Percentiles rank a stretch among this genome's conserved stretches.
These are phyloP conservation scores for Cantharis lateralis DNA, from an alignment of 2,888 invertebrate genomes.

Conservation along the genomic window DNA sequence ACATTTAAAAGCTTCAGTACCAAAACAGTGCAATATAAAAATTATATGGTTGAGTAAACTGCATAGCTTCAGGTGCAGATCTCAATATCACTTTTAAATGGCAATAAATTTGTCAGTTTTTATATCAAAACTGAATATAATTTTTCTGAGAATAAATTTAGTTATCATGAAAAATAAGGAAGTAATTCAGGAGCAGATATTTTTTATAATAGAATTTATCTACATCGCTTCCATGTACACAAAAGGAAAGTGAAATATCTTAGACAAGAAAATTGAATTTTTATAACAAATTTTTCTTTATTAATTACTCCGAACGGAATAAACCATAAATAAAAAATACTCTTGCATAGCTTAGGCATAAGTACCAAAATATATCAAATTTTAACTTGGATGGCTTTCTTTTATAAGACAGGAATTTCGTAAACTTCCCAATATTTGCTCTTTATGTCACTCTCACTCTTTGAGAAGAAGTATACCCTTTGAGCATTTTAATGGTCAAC, in stretches of 20 bases:
- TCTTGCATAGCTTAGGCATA: too few relatives aligned
- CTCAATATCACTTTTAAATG: background rate
- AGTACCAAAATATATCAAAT: background rate
- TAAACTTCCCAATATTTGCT: background rate
- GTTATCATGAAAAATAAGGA: background rate
- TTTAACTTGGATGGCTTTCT: background rate
- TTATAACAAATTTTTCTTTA: background rate
- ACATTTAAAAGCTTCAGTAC: background rate
- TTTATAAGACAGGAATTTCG: background rate
- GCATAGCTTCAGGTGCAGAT: background rate
- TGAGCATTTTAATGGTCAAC: background rate
- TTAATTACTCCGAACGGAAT: background rate
- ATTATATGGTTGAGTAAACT: background rate
- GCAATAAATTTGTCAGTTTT: background rate
- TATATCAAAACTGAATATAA: background rate
- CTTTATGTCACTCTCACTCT: background rate
- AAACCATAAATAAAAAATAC: background rate
- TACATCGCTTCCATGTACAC: background rate
- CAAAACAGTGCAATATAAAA: background rate
- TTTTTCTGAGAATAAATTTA: background rate
- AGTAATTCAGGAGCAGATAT: background rate
- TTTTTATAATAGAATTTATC: background rate
- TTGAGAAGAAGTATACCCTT: background rate
- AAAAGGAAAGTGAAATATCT: background rate
- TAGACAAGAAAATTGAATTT: background rate